A percentile compares a stretch with the other conserved stretches of the same genome.
Conservation (phyloP, 1,140 invertebrate species). For the Pentalonia nigronervosa region DNA sequence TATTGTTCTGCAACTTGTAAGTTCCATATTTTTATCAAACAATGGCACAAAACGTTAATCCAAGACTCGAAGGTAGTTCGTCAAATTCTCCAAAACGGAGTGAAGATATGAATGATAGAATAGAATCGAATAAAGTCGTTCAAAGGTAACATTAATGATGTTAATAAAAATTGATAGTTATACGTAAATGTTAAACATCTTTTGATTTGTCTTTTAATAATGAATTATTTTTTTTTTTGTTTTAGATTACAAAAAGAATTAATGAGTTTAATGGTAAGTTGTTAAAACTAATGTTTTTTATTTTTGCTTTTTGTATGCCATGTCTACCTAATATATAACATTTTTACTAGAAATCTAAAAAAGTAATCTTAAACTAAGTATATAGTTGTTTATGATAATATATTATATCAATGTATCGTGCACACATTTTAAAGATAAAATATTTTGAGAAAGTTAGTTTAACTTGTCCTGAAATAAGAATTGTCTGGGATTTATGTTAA, state of each 20-base stretch:
- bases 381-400: neutral
- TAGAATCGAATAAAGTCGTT: slow-evolving; percentile 84
- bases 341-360: neutral
- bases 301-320: neutral
- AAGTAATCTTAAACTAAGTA: neutral
- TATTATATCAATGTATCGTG: neutral
- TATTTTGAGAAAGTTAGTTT: neutral
- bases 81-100: slow-evolving; percentile 74
- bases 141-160: slow-evolving; percentile 72
- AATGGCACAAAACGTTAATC: slow-evolving; percentile 87
- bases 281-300: neutral
- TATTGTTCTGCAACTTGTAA: neutral
- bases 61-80: slow-evolving; percentile 72
- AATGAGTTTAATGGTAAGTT: slow-evolving; percentile 76
- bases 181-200: neutral
- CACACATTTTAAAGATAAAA: neutral
- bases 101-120: slow-evolving; percentile 74
- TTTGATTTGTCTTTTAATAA: neutral
- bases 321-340: neutral
- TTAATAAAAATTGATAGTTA: no score
- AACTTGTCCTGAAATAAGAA: neutral
- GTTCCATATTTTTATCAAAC: slow-evolving; percentile 1
- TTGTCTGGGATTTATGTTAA: neutral
- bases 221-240: slow-evolving; percentile 62
- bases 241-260: slow-evolving; percentile 82